A percentile compares a stretch with the other conserved stretches of the same genome.
Conservation (phyloP, 2,113 vertebrate genomes). For the Pterophyllum scalare region DNA sequence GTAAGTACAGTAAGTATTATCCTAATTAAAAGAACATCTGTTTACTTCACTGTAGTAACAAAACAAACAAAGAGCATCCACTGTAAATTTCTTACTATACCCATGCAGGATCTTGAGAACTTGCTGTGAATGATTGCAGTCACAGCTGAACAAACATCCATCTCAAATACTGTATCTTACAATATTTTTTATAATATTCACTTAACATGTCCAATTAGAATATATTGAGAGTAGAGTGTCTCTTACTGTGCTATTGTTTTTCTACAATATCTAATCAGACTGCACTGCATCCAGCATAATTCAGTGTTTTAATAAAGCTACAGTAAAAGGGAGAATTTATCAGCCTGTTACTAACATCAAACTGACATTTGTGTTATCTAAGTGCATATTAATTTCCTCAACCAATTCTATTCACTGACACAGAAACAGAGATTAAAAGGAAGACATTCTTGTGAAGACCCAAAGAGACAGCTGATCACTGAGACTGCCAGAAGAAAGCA, state of each 20-base stretch:
- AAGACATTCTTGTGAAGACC: background rate
- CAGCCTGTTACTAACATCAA: background rate
- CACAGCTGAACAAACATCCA: no score
- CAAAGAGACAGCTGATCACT: background rate
- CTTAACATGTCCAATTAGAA: background rate
- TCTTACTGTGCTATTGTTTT: background rate
- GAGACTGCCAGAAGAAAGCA: background rate
- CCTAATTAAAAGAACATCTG: background rate
- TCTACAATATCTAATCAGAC: background rate
- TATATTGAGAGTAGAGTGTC: background rate
- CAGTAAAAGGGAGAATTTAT: background rate
- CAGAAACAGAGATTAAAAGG: background rate
- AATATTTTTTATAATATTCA: no score
- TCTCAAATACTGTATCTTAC: no score
- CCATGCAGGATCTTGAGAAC: background rate
- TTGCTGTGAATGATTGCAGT: no score
- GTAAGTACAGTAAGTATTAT: background rate
- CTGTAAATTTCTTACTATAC: background rate
- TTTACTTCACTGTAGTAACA: background rate
- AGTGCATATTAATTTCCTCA: background rate
- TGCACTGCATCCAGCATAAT: background rate
- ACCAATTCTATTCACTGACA: background rate
- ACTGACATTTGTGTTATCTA: background rate
- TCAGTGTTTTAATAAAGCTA: background rate
- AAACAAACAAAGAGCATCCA: background rate